These are phyloP conservation scores for Gallinago paraguaiae DNA, from an alignment of 2,113 vertebrate species.

Conservation along the genomic window DNA sequence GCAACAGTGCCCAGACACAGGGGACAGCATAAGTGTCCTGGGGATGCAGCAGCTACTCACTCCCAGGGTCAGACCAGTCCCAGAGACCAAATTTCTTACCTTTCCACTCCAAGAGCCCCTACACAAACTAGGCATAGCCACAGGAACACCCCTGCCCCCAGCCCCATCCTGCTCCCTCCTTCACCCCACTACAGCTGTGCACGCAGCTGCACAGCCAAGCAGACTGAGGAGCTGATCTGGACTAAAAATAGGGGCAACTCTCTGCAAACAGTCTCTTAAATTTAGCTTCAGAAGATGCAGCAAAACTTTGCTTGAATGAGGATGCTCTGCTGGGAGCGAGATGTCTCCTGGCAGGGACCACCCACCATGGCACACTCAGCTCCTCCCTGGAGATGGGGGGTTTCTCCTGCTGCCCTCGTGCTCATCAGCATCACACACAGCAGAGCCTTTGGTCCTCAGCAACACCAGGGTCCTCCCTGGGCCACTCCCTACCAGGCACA, in stretches of 20 bases:
- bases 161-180: neutral
- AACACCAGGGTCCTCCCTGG: rapidly evolving
- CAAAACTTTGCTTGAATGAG: neutral
- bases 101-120: neutral
- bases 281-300: conserved; percentile 11
- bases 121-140: neutral
- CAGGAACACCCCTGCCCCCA: neutral
- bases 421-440: rapidly evolving
- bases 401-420: neutral
- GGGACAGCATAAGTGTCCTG: neutral
- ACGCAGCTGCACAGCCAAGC: neutral
- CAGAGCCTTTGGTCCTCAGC: neutral
- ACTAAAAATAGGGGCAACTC: conserved; percentile 22
- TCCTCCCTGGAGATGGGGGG: rapidly evolving
- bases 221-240: neutral
- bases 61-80: neutral
- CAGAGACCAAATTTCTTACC: neutral
- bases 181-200: neutral
- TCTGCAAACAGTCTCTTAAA: neutral
- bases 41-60: neutral
- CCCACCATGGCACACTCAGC: rapidly evolving
- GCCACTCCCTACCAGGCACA: neutral
- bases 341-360: neutral
- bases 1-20: neutral
- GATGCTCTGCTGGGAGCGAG: neutral